Conservation (phyloP, 1,140 invertebrate genomes). For the Pentalonia nigronervosa region DNA sequence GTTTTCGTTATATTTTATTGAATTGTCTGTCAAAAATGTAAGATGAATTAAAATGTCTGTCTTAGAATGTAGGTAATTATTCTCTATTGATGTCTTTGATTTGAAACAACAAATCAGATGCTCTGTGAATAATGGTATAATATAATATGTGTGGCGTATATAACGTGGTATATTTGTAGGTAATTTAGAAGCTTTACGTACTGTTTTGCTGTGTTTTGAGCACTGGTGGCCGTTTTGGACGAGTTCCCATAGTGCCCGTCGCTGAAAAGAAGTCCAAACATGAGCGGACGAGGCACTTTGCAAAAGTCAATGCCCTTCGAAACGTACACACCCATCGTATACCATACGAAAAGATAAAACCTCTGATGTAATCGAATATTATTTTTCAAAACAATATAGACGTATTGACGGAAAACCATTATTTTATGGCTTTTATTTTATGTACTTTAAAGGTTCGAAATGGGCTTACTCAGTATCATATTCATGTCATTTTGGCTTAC, state of each 20-base stretch:
- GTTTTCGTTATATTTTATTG: too few species aligned
- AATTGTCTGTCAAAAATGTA: too few species aligned
- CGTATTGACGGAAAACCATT: neutral
- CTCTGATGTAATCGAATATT: neutral
- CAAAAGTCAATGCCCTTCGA: neutral
- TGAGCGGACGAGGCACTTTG: neutral
- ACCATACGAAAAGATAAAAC: neutral
- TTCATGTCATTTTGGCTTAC: neutral
- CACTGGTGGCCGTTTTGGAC: neutral
- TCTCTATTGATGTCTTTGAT: too few species aligned
- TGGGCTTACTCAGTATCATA: neutral
- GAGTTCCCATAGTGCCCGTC: constrained; percentile 10
- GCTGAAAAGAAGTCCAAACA: neutral
- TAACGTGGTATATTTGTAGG: too few species aligned
- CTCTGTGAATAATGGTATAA: too few species aligned
- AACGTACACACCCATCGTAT: neutral
- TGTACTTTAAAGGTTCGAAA: neutral
- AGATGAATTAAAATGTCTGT: too few species aligned
- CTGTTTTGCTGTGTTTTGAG: neutral
- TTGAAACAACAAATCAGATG: too few species aligned
- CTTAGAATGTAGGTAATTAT: too few species aligned
- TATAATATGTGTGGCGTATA: too few species aligned
- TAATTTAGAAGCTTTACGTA: neutral
- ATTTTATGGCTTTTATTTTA: neutral
- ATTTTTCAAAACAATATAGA: neutral